Evolutionary conservation across 2,113 vertebrate genomes (phyloP).

Genomic region (Hymenochirus boettgeri): DNA sequence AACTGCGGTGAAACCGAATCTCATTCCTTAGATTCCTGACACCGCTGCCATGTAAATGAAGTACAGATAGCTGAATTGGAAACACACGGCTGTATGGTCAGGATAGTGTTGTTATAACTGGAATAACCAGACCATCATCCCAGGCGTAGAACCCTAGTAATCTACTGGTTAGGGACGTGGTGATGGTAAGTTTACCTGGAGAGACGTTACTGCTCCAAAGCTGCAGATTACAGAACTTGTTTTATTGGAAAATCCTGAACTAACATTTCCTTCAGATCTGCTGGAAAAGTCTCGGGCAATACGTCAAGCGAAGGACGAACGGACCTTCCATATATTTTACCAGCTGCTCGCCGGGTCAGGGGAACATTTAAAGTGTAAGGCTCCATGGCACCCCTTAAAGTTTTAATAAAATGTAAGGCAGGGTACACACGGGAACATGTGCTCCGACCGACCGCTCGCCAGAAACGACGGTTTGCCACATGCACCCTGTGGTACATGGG

Average conservation of each 20-base stretch:
- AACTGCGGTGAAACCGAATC: slow-evolving; percentile 24
- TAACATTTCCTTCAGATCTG: slow-evolving; percentile 69
- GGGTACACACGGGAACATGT: too few relatives aligned
- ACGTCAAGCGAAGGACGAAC: slow-evolving; percentile 95
- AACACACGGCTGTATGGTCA: background rate
- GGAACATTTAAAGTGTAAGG: slow-evolving; percentile 90
- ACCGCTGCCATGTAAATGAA: slow-evolving; percentile 14
- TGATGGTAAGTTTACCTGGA: too few relatives aligned
- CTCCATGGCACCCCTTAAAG: too few relatives aligned
- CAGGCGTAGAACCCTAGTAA: too few relatives aligned
- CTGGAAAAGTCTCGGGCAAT: slow-evolving; percentile 95
- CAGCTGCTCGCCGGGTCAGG: slow-evolving; percentile 89
- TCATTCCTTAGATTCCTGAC: slow-evolving; percentile 16
- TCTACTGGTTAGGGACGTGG: too few relatives aligned
- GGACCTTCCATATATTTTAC: slow-evolving; percentile 96
- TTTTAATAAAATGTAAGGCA: too few relatives aligned
- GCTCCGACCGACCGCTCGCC: too few relatives aligned
- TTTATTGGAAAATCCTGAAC: slow-evolving; percentile 62
- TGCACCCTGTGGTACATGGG: too few relatives aligned
- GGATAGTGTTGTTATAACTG: background rate
- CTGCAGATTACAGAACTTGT: background rate
- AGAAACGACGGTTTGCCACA: too few relatives aligned
- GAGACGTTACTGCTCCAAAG: too few relatives aligned
- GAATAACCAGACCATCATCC: too few relatives aligned
- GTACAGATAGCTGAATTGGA: slow-evolving; percentile 20